These are phyloP conservation scores for Montipora capricornis DNA, from an alignment of 64 coral and sea anemone species.

Conservation along the genomic window DNA sequence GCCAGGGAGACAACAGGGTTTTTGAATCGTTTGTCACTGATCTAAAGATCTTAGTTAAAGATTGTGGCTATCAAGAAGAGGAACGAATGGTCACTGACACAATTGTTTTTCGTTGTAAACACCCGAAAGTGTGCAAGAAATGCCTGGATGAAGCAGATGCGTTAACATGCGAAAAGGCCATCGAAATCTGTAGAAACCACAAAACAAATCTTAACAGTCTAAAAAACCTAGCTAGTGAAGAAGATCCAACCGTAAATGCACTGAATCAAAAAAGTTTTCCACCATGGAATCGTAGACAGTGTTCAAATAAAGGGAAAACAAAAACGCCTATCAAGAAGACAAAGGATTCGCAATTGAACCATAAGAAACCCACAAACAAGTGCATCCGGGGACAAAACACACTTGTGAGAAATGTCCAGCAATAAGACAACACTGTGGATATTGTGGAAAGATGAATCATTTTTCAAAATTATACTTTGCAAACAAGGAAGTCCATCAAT, in stretches of 20 bases:
- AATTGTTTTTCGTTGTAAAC: conserved; percentile 53
- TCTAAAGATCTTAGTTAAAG: conserved; percentile 38
- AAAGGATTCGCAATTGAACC: background rate
- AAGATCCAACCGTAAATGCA: conserved; percentile 33
- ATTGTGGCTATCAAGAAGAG: conserved; percentile 36
- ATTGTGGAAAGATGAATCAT: conserved; percentile 50
- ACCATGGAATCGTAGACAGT: background rate
- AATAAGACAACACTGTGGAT: conserved; percentile 36
- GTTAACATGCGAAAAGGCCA: conserved; percentile 33
- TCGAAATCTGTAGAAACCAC: conserved; percentile 46
- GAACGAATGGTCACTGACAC: conserved; percentile 17
- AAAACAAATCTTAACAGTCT: conserved; percentile 15
- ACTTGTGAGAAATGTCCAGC: conserved; percentile 48
- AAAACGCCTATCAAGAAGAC: background rate
- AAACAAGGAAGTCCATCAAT: background rate
- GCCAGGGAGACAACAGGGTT: conserved; percentile 40
- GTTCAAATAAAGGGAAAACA: background rate
- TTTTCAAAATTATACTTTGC: conserved; percentile 24
- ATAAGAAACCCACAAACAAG: background rate
- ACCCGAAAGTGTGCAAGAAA: conserved; percentile 27
- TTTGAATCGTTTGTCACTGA: conserved; percentile 57
- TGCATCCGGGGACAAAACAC: background rate
- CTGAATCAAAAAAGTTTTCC: background rate
- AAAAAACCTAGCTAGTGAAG: background rate
- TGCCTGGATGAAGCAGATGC: background rate